Base-by-base conservation (phyloP, 2,888 invertebrate genomes). In the Rhagonycha fulva region DNA sequence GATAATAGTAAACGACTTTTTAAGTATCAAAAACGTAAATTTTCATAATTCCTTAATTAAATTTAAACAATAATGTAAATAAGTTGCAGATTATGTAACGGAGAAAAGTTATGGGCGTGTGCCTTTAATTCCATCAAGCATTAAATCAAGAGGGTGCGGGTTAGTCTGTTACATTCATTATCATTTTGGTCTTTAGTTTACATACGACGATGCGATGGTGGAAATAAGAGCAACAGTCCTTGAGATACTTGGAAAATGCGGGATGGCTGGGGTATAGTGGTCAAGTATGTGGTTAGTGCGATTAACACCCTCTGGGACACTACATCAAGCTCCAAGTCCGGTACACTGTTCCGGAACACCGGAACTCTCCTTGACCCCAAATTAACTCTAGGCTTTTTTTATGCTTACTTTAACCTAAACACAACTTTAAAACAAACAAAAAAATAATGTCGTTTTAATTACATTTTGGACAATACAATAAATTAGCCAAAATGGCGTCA, bases 271-370 rank as follows among this genome's bases (percentile, higher is more conserved):
- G 72, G 67, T 63, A 67, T 72, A 72, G 74, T 69, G 78, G 78
- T 78, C 74, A 76, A 78, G 78, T 76, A 71, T 77, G 76, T 69
- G 78, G 78, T 78, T 71, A 70, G 70, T 72, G 66, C 78, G 70
- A 78, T 78, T 76, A 78, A 78, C 77, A 75, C 72, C 75, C 77
- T 78, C 67, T 67, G 72, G 75, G 70, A 70, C 73, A 74, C 70
- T 78, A 67, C 72, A 72, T 72, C 76, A 72, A 72, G 72, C 70
- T 76, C 61, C 32, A 73, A 73, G 73, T 76, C 74, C 74, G 63
- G 74, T 70, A 70, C 74, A 69, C 24, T 68, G 74, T 32, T 70
- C 70, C 63, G 68, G 68, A 72, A 72, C 70, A 66, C 74, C 74
- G 69, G 69, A 74, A 74, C 69, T 70, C 67, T 72, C 68, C 71